Evolutionary conservation across 2,888 invertebrate species (phyloP).

Genomic region (Drosophila pseudotakahashii): DNA sequence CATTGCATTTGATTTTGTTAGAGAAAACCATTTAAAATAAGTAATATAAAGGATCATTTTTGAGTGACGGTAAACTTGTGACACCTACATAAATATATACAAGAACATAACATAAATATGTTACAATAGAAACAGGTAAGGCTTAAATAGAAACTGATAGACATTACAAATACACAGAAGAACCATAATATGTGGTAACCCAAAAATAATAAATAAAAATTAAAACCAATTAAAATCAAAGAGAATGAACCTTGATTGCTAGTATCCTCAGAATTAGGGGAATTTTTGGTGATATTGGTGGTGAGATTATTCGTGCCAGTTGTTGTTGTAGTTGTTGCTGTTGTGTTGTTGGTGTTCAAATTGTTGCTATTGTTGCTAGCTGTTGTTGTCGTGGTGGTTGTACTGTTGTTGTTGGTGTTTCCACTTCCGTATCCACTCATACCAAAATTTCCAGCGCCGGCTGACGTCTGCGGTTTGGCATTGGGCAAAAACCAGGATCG

Average conservation of each 20-base stretch:
- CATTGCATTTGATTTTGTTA: too few relatives aligned
- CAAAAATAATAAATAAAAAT: constrained; percentile 68
- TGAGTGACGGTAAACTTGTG: background rate
- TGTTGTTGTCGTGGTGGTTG: constrained; percentile 30
- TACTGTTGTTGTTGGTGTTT: constrained; percentile 53
- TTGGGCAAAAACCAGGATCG: constrained; percentile 68
- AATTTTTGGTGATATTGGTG: constrained; percentile 80
- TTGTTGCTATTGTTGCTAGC: constrained; percentile 63
- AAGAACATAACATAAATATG: constrained; percentile 16
- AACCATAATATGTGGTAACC: constrained; percentile 34
- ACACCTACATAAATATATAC: constrained; percentile 3
- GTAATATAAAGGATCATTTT: too few relatives aligned
- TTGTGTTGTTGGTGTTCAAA: constrained; percentile 77
- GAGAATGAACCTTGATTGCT: constrained; percentile 83
- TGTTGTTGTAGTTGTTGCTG: constrained; percentile 55
- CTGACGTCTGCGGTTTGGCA: constrained; percentile 52
- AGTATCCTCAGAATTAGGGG: constrained; percentile 81
- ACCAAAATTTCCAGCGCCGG: constrained; percentile 74
- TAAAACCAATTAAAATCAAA: constrained; percentile 51
- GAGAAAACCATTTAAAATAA: too few relatives aligned
- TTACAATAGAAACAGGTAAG: constrained; percentile 16
- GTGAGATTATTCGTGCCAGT: constrained; percentile 72
- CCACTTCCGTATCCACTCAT: constrained; percentile 71
- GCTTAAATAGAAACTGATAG: background rate
- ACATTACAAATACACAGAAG: constrained; percentile 5